Base-by-base conservation (phyloP, 2,113 vertebrate genomes). In the Pavo muticus region DNA sequence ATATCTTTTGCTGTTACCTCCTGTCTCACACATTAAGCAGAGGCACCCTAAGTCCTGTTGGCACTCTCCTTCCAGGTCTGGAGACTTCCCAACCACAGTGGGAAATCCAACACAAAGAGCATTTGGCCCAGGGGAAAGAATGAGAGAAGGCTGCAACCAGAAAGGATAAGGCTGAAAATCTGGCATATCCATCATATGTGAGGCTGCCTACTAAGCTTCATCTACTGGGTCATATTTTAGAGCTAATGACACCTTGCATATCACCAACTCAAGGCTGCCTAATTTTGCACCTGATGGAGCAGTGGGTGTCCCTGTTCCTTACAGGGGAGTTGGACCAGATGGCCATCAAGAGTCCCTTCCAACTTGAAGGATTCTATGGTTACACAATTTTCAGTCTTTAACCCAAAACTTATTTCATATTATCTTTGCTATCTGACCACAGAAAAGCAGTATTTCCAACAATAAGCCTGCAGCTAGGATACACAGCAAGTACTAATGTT, bases 401-500 rank as follows among this genome's bases (percentile, higher is more conserved):
- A n/a, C 57, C 11, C 63, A 5, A 17, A 10, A 74, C 50, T 63
- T 17, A 74, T 65, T 17, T 25, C 1, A 25, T 14, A 16, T 40
- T 0, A 1, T 11, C 48, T 48, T 0, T 44, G 27, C 19, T 4
- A 54, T 24, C 10, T 9, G 37, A 17, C 48, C 76, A 61, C n/a
- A 56, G 24, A 42, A 65, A 14, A 11, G 2, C 78, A 29, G 54
- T 39, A 59, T 69, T 25, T 15, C 0, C 19, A 63, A 37, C 12
- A n/a, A 30, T 8, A 52, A 47, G 54, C 7, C 68, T 24, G 32
- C 2, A 5, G 86, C 24, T 2, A 29, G 65, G 73, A 94, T 76
- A 89, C 91, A n/a, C 29, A 93, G 93, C 92, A 65, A 60, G 78
- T 72, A 80, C 35, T 90, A 79, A 91, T 91, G 84, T 64, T 8